Conservation (phyloP, 2,888 invertebrate species). For the Muscina levida region DNA sequence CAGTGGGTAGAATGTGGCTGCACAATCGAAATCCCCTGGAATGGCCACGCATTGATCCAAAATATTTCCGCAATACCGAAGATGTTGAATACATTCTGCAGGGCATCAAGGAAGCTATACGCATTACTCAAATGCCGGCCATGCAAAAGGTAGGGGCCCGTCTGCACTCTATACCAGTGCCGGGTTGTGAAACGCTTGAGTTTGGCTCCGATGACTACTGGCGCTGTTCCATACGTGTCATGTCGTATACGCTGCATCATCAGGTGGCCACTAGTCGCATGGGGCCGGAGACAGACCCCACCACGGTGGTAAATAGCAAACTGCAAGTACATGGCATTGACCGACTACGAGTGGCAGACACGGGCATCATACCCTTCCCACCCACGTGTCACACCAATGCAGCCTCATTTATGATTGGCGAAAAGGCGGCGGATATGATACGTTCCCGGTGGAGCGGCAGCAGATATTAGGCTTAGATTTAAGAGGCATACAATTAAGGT, state of each 20-base stretch:
- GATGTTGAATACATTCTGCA: slow-evolving; percentile 82
- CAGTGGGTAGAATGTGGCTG: slow-evolving; percentile 85
- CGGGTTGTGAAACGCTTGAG: slow-evolving; percentile 80
- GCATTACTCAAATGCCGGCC: slow-evolving; percentile 82
- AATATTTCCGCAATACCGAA: slow-evolving; percentile 81
- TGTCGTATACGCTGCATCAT: slow-evolving; percentile 84
- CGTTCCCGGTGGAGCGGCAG: slow-evolving; percentile 80
- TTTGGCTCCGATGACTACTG: slow-evolving; percentile 86
- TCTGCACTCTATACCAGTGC: slow-evolving; percentile 81
- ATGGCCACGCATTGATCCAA: slow-evolving; percentile 83
- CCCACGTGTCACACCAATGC: slow-evolving; percentile 86
- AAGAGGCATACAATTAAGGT: no score
- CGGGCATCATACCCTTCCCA: slow-evolving; percentile 85
- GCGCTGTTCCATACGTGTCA: slow-evolving; percentile 84
- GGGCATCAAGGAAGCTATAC: slow-evolving; percentile 83
- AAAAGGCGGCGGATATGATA: slow-evolving; percentile 86
- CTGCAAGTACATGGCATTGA: slow-evolving; percentile 83
- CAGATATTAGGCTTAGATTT: neutral
- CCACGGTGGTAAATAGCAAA: slow-evolving; percentile 84
- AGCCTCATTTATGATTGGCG: slow-evolving; percentile 86
- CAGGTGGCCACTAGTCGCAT: slow-evolving; percentile 86
- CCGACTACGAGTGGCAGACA: slow-evolving; percentile 84
- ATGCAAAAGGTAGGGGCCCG: slow-evolving; percentile 83
- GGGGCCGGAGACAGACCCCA: slow-evolving; percentile 84
- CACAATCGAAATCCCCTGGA: slow-evolving; percentile 83